These are phyloP conservation scores for Athalia rosae DNA, from an alignment of 2,888 invertebrate species.

Conservation along the genomic window DNA sequence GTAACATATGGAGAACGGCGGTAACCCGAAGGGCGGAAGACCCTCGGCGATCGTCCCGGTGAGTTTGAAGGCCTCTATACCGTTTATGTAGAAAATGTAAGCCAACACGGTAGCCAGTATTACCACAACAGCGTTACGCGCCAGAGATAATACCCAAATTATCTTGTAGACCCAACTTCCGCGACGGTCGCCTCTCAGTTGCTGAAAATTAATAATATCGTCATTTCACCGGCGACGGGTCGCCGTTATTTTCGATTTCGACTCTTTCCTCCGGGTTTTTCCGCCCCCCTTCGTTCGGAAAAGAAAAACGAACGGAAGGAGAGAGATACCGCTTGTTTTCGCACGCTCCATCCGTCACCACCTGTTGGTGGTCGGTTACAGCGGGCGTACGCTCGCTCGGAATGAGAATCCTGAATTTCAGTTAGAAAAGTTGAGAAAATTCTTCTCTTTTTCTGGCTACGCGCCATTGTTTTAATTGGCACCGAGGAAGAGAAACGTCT, in stretches of 20 bases:
- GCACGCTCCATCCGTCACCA: constrained; percentile 54
- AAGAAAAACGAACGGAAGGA: constrained; percentile 48
- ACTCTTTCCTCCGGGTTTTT: no score
- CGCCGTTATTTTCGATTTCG: no score
- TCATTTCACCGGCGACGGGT: no score
- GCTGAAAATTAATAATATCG: constrained; percentile 56
- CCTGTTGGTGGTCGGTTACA: constrained; percentile 28
- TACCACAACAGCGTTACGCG: constrained; percentile 88
- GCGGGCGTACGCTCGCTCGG: not conserved
- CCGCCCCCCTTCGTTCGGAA: constrained; percentile 75
- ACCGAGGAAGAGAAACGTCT: not conserved
- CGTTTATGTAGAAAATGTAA: constrained; percentile 75
- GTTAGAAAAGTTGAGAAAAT: not conserved
- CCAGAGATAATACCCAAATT: constrained; percentile 81
- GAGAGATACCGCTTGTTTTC: constrained; percentile 23
- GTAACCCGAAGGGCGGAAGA: constrained; percentile 80
- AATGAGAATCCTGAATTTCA: no score
- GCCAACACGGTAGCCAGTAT: constrained; percentile 81
- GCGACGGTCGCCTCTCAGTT: constrained; percentile 67
- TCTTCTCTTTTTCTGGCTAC: constrained; percentile 14
- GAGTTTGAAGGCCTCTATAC: constrained; percentile 79
- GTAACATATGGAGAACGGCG: constrained; percentile 80
- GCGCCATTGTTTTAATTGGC: constrained; percentile 35
- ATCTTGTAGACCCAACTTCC: constrained; percentile 75
- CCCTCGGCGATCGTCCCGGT: constrained; percentile 83